phyloP scores from a whole-genome alignment of 2,797 vertebrate species.

The Pelodytes ibericus region DNA sequence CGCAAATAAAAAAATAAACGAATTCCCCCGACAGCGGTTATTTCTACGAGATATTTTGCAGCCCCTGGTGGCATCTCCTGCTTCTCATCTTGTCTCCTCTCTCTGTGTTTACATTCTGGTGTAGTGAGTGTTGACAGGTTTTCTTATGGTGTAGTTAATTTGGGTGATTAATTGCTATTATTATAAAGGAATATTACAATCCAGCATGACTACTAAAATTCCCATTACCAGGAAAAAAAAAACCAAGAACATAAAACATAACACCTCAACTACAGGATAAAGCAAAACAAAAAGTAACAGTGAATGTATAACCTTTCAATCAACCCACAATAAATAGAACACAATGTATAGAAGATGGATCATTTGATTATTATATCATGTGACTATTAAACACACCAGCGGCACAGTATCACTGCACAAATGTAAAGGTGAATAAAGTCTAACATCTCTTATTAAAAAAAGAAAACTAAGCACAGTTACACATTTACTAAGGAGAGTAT shows the following conservation, averaged over 20 bases:
- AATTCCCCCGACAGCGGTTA: neutral
- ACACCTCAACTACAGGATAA: too few species aligned
- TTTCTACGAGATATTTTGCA: neutral
- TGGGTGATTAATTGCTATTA: slow-evolving; percentile 12
- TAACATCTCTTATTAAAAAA: too few species aligned
- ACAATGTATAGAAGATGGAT: too few species aligned
- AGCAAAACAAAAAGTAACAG: neutral
- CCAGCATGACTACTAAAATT: slow-evolving; percentile 3
- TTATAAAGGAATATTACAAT: neutral
- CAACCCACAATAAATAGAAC: too few species aligned
- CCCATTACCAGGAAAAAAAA: slow-evolving; percentile 3
- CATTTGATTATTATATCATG: too few species aligned
- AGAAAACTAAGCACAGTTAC: too few species aligned
- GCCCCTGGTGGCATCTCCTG: neutral
- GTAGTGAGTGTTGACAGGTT: slow-evolving; percentile 12
- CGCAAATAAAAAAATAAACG: neutral
- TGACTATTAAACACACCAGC: too few species aligned
- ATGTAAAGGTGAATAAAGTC: too few species aligned
- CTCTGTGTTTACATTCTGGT: neutral
- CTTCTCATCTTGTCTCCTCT: neutral
- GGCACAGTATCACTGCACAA: too few species aligned
- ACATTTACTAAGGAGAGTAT: too few species aligned
- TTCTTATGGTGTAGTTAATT: neutral
- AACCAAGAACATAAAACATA: neutral
- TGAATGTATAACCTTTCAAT: too few species aligned